Percentiles rank a stretch among this genome's conserved stretches.
Conservation (phyloP, 2,888 invertebrate genomes). For the Caenorhabditis sinica region DNA sequence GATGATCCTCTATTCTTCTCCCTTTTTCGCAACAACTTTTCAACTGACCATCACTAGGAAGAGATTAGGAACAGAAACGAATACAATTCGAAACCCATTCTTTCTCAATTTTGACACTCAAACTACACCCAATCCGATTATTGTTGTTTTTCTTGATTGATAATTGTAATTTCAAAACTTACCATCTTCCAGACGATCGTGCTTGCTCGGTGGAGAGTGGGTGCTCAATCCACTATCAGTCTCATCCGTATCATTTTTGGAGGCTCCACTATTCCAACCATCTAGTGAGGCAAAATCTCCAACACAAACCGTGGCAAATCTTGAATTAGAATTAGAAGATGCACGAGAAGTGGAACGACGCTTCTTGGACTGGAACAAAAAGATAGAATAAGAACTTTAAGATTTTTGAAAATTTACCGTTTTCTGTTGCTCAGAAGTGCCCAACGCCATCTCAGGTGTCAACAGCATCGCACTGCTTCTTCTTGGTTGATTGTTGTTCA, state of each 20-base stretch:
- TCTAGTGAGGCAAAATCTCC: conserved; percentile 47
- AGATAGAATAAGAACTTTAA: not conserved
- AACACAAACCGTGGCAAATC: conserved; percentile 64
- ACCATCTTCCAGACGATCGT: conserved; percentile 60
- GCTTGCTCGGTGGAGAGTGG: conserved; percentile 60
- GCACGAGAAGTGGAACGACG: conserved; percentile 52
- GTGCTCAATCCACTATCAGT: conserved; percentile 60
- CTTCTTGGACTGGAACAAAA: conserved; percentile 44
- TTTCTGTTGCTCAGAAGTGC: conserved; percentile 22
- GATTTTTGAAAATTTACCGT: too few species aligned
- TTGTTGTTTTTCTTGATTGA: not conserved
- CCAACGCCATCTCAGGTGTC: conserved; percentile 53
- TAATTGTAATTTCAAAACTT: not conserved
- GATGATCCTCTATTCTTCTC: conserved; percentile 28
- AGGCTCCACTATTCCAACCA: conserved; percentile 8
- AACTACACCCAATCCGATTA: conserved; percentile 21
- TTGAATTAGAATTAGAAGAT: conserved; percentile 47
- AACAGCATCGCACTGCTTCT: conserved; percentile 48
- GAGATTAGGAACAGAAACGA: conserved; percentile 36
- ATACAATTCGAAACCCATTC: conserved; percentile 3
- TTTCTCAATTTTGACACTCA: not conserved
- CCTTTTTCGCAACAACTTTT: conserved; percentile 24
- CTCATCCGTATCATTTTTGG: conserved; percentile 46
- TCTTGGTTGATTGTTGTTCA: conserved; percentile 50
- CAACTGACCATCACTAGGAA: conserved; percentile 42